Percentiles rank a stretch among this genome's conserved stretches.
These are phyloP conservation scores for Hyposoter dolosus DNA, from an alignment of 2,888 invertebrate genomes.

Conservation along the genomic window DNA sequence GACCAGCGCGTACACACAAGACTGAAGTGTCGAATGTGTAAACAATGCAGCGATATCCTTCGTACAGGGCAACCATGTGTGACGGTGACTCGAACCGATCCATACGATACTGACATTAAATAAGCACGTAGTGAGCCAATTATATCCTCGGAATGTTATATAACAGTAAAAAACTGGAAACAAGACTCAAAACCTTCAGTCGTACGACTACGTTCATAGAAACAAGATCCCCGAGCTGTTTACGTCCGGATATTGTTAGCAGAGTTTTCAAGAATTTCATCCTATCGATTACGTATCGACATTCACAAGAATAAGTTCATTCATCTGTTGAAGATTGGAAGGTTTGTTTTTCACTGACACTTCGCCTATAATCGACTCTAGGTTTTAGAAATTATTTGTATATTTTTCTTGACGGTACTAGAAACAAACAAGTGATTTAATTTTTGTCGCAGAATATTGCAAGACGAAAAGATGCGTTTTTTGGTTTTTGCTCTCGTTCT, in stretches of 20 bases:
- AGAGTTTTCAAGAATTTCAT: not conserved
- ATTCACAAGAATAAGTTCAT: not conserved
- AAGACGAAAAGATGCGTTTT: slow-evolving; percentile 62
- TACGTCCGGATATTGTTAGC: not conserved
- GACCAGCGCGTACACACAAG: not conserved
- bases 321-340: not conserved
- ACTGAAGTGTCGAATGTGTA: not conserved
- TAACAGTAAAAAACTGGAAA: slow-evolving; percentile 53
- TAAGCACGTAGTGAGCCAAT: slow-evolving; percentile 10
- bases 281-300: not conserved
- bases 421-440: not conserved
- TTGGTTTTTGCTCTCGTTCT: slow-evolving; percentile 63
- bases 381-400: not conserved
- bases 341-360: not conserved
- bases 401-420: not conserved
- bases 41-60: slow-evolving; percentile 69
- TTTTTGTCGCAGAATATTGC: slow-evolving; percentile 29
- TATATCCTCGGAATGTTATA: not conserved
- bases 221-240: slow-evolving; percentile 17
- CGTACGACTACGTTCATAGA: slow-evolving; percentile 22
- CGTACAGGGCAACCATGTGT: slow-evolving; percentile 68
- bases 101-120: slow-evolving; percentile 55
- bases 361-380: not conserved
- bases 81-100: slow-evolving; percentile 62
- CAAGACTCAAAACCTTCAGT: slow-evolving; percentile 64